These are phyloP conservation scores for Grallaria varia DNA, from an alignment of 2,113 vertebrate species.

Conservation along the genomic window DNA sequence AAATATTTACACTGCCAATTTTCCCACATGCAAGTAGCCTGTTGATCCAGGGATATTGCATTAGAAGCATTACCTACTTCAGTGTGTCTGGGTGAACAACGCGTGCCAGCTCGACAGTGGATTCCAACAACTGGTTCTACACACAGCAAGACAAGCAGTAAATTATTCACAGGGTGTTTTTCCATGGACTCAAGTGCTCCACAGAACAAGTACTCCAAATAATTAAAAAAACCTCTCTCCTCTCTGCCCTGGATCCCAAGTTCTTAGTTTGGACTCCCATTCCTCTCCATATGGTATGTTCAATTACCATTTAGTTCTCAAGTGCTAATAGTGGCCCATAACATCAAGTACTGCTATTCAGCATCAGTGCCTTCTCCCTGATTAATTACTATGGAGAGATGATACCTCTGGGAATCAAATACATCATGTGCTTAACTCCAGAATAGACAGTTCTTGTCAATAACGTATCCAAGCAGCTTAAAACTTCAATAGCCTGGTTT, in stretches of 20 bases:
- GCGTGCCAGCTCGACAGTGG: accelerated
- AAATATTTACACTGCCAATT: background rate
- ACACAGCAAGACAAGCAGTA: background rate
- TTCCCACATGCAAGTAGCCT: background rate
- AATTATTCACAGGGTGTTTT: background rate
- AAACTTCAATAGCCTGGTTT: constrained; percentile 5
- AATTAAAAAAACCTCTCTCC: background rate
- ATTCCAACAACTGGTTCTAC: background rate
- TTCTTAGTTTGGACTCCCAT: background rate
- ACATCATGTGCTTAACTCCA: background rate
- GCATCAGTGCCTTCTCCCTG: background rate
- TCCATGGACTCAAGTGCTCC: background rate
- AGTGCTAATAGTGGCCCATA: background rate
- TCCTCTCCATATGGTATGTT: background rate
- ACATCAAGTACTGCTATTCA: constrained; percentile 10
- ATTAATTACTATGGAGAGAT: constrained; percentile 19
- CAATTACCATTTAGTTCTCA: background rate
- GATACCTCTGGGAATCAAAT: constrained; percentile 22
- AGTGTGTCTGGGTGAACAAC: background rate
- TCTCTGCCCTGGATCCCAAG: background rate
- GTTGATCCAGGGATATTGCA: background rate
- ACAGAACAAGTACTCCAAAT: background rate
- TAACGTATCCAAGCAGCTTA: background rate
- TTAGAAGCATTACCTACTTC: background rate
- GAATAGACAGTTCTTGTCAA: constrained; percentile 20